Evolutionary conservation across 2,113 vertebrate genomes (phyloP).

Genomic region (Periophthalmus modestus): DNA sequence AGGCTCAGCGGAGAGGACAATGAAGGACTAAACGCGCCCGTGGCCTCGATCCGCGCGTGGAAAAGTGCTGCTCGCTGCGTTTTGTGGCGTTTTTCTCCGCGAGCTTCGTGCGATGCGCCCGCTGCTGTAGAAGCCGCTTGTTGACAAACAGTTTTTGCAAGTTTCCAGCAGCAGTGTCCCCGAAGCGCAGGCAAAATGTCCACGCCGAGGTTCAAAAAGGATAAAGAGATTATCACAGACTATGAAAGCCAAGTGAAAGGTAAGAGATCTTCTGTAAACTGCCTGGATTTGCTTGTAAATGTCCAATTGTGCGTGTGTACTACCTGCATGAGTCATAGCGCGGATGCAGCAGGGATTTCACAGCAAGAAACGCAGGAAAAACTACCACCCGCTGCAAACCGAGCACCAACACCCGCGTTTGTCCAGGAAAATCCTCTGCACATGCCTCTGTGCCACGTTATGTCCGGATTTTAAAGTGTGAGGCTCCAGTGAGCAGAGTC

Average conservation of each 20-base stretch:
- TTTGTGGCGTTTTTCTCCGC: neutral
- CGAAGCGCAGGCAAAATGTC: constrained; percentile 83
- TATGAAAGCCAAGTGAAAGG: constrained; percentile 99
- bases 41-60: constrained; percentile 6
- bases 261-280: constrained; percentile 62
- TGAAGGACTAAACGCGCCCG: constrained; percentile 35
- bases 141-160: constrained; percentile 56
- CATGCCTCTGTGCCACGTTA: neutral
- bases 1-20: constrained; percentile 45
- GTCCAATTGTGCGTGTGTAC: constrained; percentile 7
- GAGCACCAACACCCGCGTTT: neutral
- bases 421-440: neutral
- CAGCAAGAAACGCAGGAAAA: constrained; percentile 1
- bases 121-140: constrained; percentile 49
- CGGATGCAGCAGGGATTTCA: neutral
- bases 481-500: neutral
- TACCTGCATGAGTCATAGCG: constrained; percentile 43
- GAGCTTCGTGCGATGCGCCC: constrained; percentile 60
- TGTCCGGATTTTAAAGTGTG: neutral
- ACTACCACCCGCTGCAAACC: neutral
- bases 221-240: constrained; percentile 96
- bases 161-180: constrained; percentile 35
- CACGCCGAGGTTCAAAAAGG: constrained; percentile 92
- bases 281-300: constrained; percentile 11
- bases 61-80: constrained; percentile 4